phyloP scores from a whole-genome alignment of 2,888 invertebrate genomes.

The Venusia cambrica region DNA sequence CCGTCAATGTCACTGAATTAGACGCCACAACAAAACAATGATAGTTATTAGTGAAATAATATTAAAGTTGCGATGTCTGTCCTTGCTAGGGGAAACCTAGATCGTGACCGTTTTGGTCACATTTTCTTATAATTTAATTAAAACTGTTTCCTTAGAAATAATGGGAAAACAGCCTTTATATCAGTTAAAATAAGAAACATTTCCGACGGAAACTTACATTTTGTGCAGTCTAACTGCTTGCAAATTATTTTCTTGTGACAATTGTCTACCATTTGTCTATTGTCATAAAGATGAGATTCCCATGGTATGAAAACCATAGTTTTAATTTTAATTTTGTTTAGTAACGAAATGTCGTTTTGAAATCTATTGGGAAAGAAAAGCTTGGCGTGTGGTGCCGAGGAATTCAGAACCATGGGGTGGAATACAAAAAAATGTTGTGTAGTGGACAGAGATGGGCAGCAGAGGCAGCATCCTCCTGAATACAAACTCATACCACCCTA shows the following conservation, averaged over 20 bases:
- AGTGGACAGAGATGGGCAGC: too few species aligned
- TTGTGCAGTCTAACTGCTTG: constrained; percentile 4
- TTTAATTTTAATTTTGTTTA: constrained; percentile 14
- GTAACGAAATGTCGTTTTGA: constrained; percentile 13
- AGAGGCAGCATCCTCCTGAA: too few species aligned
- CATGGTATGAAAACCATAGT: constrained; percentile 8
- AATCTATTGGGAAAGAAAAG: constrained; percentile 21
- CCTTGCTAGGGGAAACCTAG: constrained; percentile 38
- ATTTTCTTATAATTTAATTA: constrained; percentile 29
- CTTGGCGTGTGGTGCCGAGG: constrained; percentile 15
- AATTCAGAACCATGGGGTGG: constrained; percentile 14
- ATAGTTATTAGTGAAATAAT: constrained; percentile 45
- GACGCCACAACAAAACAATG: constrained; percentile 32
- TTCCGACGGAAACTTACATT: constrained; percentile 1
- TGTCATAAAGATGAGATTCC: constrained; percentile 9
- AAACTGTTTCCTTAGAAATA: constrained; percentile 5
- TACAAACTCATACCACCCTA: too few species aligned
- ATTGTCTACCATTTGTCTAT: constrained; percentile 5
- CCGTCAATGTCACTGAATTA: constrained; percentile 45
- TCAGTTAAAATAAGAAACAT: constrained; percentile 3
- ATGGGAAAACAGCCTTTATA: constrained; percentile 7
- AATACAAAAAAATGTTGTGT: too few species aligned
- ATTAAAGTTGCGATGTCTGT: constrained; percentile 40
- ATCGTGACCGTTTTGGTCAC: constrained; percentile 37
- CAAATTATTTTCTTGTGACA: neutral